Percentiles rank a stretch among this genome's conserved stretches.
Conservation (phyloP, 2,113 vertebrate species). For the Coregonus clupeaformis region DNA sequence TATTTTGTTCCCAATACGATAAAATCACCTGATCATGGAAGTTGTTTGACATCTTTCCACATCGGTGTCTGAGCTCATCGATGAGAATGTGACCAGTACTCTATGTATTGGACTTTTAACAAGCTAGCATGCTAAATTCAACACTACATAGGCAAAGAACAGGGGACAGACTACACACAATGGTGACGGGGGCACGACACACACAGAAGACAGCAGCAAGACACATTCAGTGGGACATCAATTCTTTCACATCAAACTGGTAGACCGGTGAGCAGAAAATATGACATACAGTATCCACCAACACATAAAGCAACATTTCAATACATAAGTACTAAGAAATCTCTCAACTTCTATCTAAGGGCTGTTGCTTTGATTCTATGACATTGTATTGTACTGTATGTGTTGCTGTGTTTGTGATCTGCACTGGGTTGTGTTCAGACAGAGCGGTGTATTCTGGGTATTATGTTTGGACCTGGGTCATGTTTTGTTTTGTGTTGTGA, state of each 20-base stretch:
- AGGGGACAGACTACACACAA: constrained; percentile 40
- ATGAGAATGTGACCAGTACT: constrained; percentile 22
- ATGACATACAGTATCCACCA: background rate
- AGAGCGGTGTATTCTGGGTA: background rate
- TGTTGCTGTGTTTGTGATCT: background rate
- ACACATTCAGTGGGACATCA: constrained; percentile 10
- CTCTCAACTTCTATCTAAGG: background rate
- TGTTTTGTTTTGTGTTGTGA: background rate
- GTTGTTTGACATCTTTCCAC: background rate
- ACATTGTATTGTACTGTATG: background rate
- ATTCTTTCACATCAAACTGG: background rate
- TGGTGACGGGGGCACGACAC: constrained; percentile 18
- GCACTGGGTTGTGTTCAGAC: background rate
- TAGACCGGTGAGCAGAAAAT: background rate
- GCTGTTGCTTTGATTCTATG: background rate
- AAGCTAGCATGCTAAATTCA: background rate
- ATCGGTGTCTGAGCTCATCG: background rate
- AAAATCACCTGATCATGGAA: background rate
- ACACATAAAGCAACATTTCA: background rate
- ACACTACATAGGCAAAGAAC: constrained; percentile 24
- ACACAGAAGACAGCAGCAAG: constrained; percentile 29
- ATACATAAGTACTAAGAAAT: background rate
- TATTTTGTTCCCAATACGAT: background rate
- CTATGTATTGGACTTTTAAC: constrained; percentile 32
- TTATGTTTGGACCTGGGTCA: background rate